These are phyloP conservation scores for Sinodicranocentrus sp. DNA, from an alignment of 2,888 invertebrate genomes.

Conservation along the genomic window DNA sequence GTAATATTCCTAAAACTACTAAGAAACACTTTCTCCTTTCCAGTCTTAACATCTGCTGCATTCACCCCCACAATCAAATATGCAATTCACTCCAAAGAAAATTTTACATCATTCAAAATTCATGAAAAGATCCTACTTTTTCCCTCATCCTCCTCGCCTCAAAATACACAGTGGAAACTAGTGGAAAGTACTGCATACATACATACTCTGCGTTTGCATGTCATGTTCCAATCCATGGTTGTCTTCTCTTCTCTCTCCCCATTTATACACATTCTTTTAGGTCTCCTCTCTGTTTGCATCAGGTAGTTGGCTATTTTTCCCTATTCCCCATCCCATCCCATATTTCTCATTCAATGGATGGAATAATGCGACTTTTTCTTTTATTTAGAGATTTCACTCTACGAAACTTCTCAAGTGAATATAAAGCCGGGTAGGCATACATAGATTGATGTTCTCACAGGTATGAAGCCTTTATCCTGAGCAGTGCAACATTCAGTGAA, in stretches of 20 bases:
- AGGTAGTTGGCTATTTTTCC: conserved; percentile 45
- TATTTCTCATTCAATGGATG: conserved; percentile 13
- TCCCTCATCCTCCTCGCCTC: conserved; percentile 15
- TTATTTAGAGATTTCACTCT: conserved; percentile 6
- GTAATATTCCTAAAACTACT: not conserved
- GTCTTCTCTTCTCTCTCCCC: too few species aligned
- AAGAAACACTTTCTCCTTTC: not conserved
- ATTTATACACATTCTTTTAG: too few species aligned
- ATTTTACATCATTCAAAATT: conserved; percentile 42
- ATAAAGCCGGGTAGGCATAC: too few species aligned
- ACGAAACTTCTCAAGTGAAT: conserved; percentile 7
- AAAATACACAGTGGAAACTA: not conserved
- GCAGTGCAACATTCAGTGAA: not conserved
- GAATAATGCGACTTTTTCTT: not conserved
- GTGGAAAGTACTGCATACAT: not conserved
- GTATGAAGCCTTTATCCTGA: not conserved
- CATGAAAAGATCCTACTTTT: conserved; percentile 43
- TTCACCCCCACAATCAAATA: conserved; percentile 16
- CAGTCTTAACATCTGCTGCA: not conserved
- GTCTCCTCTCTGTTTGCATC: conserved; percentile 30
- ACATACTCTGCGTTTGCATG: not conserved
- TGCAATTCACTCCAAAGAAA: conserved; percentile 20
- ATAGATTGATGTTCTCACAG: conserved; percentile 14
- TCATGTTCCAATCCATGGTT: not conserved
- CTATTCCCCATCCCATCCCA: not conserved